Evolutionary conservation across 64 coral and sea anemone species (phyloP).

Genomic region (Dendrophyllia cribrosa): DNA sequence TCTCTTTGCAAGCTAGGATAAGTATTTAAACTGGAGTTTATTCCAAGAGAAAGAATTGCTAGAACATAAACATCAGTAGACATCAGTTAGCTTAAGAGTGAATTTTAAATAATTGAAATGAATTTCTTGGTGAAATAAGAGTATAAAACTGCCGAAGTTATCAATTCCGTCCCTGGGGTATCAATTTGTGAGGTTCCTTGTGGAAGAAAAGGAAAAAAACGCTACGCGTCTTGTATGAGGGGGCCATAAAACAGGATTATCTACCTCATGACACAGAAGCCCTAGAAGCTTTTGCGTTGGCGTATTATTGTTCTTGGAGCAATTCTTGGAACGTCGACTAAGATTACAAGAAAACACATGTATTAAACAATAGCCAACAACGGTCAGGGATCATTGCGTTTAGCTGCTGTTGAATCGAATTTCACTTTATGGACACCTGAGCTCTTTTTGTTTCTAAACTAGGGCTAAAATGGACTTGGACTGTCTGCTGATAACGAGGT

Average conservation of each 20-base stretch:
- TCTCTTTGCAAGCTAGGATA: too few species aligned
- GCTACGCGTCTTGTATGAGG: neutral
- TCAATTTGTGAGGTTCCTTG: neutral
- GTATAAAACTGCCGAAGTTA: too few species aligned
- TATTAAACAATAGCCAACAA: neutral
- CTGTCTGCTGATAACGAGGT: too few species aligned
- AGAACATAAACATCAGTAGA: too few species aligned
- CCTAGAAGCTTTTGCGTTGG: neutral
- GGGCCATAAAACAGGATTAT: neutral
- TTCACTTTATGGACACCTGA: neutral
- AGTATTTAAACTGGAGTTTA: neutral
- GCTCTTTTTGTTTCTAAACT: too few species aligned
- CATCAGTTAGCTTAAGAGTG: too few species aligned
- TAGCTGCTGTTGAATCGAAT: neutral
- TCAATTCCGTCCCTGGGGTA: neutral
- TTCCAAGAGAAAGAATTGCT: neutral
- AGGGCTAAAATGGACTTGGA: too few species aligned
- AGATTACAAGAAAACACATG: neutral
- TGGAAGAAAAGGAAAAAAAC: neutral
- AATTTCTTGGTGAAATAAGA: too few species aligned
- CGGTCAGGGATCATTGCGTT: neutral
- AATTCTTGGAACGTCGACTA: conserved; percentile 1
- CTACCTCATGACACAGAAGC: neutral
- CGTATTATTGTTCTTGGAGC: neutral
- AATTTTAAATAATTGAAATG: too few species aligned